Evolutionary conservation across 2,797 vertebrate species (phyloP), one percentile per base, ranked within the genome.

Genomic region (Enteromius mattozi): DNA sequence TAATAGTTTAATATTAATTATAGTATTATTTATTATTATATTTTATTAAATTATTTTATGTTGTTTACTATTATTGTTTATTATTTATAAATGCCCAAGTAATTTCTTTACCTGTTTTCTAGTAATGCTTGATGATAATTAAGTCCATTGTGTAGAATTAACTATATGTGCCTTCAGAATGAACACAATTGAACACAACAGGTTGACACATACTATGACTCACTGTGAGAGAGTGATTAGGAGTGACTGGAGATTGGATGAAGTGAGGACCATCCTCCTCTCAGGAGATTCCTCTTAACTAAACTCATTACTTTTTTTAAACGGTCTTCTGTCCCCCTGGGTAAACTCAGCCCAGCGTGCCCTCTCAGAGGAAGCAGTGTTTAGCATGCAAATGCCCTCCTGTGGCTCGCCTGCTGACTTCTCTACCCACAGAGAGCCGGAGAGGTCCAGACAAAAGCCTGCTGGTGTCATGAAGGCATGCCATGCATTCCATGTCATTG

Each of bases 391-490:
- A 90, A 87, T 75, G 65, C 47, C 54, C 56, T 80, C 82, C 59
- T 82, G 24, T 24, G 66, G 49, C 54, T 85, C 30, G 66, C 61
- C 40, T 80, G 80, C 76, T 84, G 85, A 84, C 71, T 80, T 42
- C 69, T 65, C 7, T 37, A 13, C 74, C 78, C 84, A 27, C 77
- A 79, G 85, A 61, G 85, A 72, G 33, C 63, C 61, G 24, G 56
- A 78, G 77, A 78, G 77, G 19, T 45, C 56, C 37, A 45, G 59
- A 86, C 86, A 87, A 88, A 88, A 74, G 86, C 42, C 85, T 88
- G 87, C 86, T 88, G 86, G 87, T 89, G 86, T 65, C 84, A 77
- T 85, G 80, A 85, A 91, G 92, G 91, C 90, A 90, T 92, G 88
- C 87, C 84, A 54, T 80, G 86, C 91, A 87, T 88, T 75, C 84